These are phyloP conservation scores for Bufo bufo DNA, from an alignment of 2,113 vertebrate species.

Conservation along the genomic window DNA sequence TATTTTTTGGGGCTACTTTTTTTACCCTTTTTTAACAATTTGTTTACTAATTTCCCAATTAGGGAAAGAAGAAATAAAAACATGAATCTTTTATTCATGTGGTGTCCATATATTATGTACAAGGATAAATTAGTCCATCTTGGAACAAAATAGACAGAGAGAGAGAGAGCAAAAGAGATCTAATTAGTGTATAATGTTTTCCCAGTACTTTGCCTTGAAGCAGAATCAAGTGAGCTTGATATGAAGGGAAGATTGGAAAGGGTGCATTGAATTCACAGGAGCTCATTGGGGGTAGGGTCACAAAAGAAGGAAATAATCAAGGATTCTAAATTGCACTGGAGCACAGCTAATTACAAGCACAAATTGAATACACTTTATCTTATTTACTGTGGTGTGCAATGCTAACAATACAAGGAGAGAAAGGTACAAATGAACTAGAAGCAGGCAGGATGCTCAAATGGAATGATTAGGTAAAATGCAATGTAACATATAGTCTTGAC, in stretches of 20 bases:
- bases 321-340: conserved; percentile 43
- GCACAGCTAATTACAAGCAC: conserved; percentile 43
- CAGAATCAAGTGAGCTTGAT: conserved; percentile 50
- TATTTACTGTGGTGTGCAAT: conserved; percentile 35
- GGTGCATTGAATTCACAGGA: conserved; percentile 33
- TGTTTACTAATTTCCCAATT: conserved; percentile 40
- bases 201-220: conserved; percentile 49
- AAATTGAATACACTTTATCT: conserved; percentile 45
- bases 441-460: neutral
- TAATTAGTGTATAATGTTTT: conserved; percentile 56
- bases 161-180: conserved; percentile 45
- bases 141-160: conserved; percentile 52
- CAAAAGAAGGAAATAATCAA: conserved; percentile 50
- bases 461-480: neutral
- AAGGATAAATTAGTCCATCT: conserved; percentile 52
- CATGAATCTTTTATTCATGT: conserved; percentile 46
- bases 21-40: conserved; percentile 20
- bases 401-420: neutral
- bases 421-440: conserved; percentile 7
- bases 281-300: conserved; percentile 44
- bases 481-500: neutral
- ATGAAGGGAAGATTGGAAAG: conserved; percentile 40
- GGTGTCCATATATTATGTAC: conserved; percentile 53
- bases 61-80: conserved; percentile 37
- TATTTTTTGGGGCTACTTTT: neutral